Evolutionary conservation across 2,888 invertebrate species (phyloP).

Genomic region (Stramonita haemastoma): DNA sequence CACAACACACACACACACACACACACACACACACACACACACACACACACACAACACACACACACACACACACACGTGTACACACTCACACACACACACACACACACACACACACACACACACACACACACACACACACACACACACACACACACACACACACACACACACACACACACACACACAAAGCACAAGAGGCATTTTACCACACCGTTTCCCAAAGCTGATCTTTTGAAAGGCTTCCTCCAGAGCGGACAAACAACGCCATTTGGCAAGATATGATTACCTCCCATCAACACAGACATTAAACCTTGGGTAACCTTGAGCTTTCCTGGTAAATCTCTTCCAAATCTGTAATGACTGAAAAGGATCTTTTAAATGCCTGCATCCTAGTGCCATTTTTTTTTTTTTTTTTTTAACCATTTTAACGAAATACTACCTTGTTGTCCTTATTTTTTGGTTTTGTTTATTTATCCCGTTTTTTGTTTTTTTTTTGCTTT

Average conservation of each 20-base stretch:
- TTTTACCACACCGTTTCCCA: neutral
- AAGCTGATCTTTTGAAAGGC: neutral
- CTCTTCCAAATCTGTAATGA: too few species aligned
- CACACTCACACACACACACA: neutral
- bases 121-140: neutral
- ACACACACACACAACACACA: slow-evolving; percentile 4
- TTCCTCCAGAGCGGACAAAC: neutral
- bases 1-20: neutral
- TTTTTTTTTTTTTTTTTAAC: too few species aligned
- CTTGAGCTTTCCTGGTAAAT: too few species aligned
- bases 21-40: neutral
- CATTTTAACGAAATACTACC: too few species aligned
- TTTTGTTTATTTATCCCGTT: too few species aligned
- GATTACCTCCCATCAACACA: neutral
- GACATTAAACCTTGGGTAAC: neutral
- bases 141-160: slow-evolving; percentile 15
- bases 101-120: neutral
- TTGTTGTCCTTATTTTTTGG: too few species aligned
- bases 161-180: neutral
- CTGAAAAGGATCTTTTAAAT: too few species aligned
- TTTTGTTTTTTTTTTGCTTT: too few species aligned
- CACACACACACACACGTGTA: neutral
- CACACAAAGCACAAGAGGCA: neutral
- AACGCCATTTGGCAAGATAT: neutral
- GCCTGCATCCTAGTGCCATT: too few species aligned